Percentiles rank a stretch among this genome's conserved stretches.
These are phyloP conservation scores for Epinotia ramella DNA, from an alignment of 2,888 invertebrate genomes.

Conservation along the genomic window DNA sequence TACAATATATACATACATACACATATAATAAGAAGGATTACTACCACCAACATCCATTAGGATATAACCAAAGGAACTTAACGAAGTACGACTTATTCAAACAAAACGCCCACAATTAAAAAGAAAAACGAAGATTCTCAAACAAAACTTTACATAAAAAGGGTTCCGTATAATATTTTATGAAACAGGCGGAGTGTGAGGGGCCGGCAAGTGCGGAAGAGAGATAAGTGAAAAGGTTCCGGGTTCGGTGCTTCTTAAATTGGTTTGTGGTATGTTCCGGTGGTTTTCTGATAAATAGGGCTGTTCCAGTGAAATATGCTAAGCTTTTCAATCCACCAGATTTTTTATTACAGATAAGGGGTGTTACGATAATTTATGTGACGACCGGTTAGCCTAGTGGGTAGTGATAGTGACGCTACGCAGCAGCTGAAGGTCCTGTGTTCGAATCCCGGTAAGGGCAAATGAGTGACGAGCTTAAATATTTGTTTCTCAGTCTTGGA, in stretches of 20 bases:
- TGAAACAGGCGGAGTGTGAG: slow-evolving; percentile 50
- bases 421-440: too few species aligned
- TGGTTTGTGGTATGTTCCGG: slow-evolving; percentile 33
- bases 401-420: too few species aligned
- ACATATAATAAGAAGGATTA: background rate
- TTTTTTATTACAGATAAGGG: slow-evolving; percentile 6
- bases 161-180: slow-evolving; percentile 65
- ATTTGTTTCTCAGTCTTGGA: too few species aligned
- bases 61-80: slow-evolving; percentile 8
- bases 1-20: too few species aligned
- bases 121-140: slow-evolving; percentile 19
- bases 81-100: slow-evolving; percentile 6
- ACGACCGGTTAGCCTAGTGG: too few species aligned
- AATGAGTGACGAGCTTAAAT: too few species aligned
- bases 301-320: slow-evolving; percentile 25
- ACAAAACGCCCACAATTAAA: slow-evolving; percentile 13
- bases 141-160: slow-evolving; percentile 57
- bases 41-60: background rate
- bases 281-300: slow-evolving; percentile 36
- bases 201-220: slow-evolving; percentile 49
- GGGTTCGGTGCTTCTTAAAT: slow-evolving; percentile 41
- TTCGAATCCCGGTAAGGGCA: too few species aligned
- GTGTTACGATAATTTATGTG: background rate
- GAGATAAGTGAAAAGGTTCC: slow-evolving; percentile 49
- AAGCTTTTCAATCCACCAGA: slow-evolving; percentile 9